phyloP scores from a whole-genome alignment of 2,888 invertebrate species.

The Dolomedes plantarius region DNA sequence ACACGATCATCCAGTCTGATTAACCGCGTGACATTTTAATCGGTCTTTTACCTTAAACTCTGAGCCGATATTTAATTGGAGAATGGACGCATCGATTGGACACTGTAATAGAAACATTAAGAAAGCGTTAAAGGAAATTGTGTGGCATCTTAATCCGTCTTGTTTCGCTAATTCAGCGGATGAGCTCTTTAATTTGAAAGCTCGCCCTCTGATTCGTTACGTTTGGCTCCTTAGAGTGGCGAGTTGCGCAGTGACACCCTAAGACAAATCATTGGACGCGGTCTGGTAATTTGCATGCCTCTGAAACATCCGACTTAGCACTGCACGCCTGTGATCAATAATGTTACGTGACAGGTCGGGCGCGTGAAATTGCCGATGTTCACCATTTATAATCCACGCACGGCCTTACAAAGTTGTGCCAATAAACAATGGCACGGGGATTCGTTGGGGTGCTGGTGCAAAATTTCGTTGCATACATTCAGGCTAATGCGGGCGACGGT shows the following conservation, averaged over 20 bases:
- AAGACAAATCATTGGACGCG: conserved; percentile 15
- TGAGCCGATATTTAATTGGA: not conserved
- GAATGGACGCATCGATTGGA: not conserved
- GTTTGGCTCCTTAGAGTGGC: not conserved
- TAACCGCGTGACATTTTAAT: not conserved
- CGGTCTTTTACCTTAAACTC: not conserved
- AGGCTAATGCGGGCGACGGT: too few relatives aligned
- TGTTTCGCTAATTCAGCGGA: conserved; percentile 23
- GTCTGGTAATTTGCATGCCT: conserved; percentile 47
- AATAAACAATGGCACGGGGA: conserved; percentile 59
- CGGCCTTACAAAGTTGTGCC: conserved; percentile 57
- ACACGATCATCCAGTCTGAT: too few relatives aligned
- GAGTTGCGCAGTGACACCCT: conserved; percentile 26
- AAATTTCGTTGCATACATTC: conserved; percentile 6
- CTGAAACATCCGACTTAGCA: conserved; percentile 27
- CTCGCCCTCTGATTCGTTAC: not conserved
- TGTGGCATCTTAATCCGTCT: conserved; percentile 11
- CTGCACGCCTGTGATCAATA: conserved; percentile 48
- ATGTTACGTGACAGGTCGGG: conserved; percentile 58
- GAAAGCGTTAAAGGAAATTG: not conserved
- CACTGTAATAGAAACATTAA: not conserved
- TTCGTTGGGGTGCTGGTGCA: conserved; percentile 11
- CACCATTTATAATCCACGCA: conserved; percentile 57
- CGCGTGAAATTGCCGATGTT: conserved; percentile 63
- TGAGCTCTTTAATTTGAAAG: conserved; percentile 3